Conservation (phyloP, 2,888 invertebrate species). For the Nomada flava region DNA sequence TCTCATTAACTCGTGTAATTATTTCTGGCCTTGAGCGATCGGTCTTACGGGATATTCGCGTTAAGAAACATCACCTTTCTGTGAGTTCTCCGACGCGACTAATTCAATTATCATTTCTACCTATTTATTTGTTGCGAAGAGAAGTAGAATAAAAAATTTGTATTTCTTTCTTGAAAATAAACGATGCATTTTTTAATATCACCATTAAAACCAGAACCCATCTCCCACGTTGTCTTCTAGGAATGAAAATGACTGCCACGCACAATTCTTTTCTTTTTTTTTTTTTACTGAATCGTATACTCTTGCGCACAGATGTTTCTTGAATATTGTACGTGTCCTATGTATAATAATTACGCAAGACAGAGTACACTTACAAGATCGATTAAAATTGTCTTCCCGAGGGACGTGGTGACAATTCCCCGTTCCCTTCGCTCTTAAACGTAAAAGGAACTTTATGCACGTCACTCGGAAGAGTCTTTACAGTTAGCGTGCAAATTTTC, state of each 20-base stretch:
- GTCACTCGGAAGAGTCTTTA: slow-evolving; percentile 74
- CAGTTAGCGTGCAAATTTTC: slow-evolving; percentile 5
- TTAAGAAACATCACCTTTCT: not conserved
- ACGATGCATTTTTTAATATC: not conserved
- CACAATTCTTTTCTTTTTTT: not conserved
- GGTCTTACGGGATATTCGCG: not conserved
- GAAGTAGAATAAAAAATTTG: not conserved
- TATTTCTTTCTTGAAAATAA: too few species aligned
- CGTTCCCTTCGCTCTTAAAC: not conserved
- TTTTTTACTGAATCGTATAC: slow-evolving; percentile 4
- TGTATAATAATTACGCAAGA: not conserved
- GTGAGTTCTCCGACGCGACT: too few species aligned
- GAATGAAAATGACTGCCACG: not conserved
- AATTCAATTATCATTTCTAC: not conserved
- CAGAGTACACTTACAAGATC: not conserved
- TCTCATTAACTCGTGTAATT: slow-evolving; percentile 28
- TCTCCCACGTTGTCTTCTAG: not conserved
- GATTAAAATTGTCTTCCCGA: slow-evolving; percentile 49
- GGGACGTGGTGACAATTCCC: slow-evolving; percentile 24
- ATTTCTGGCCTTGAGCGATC: slow-evolving; percentile 25
- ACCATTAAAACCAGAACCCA: not conserved
- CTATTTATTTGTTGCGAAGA: not conserved
- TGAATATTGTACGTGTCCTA: slow-evolving; percentile 2
- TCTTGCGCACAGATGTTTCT: slow-evolving; percentile 4
- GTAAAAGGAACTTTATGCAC: slow-evolving; percentile 23